phyloP scores from a whole-genome alignment of 2,113 vertebrate genomes.

The Pseudorectes ferrugineus region DNA sequence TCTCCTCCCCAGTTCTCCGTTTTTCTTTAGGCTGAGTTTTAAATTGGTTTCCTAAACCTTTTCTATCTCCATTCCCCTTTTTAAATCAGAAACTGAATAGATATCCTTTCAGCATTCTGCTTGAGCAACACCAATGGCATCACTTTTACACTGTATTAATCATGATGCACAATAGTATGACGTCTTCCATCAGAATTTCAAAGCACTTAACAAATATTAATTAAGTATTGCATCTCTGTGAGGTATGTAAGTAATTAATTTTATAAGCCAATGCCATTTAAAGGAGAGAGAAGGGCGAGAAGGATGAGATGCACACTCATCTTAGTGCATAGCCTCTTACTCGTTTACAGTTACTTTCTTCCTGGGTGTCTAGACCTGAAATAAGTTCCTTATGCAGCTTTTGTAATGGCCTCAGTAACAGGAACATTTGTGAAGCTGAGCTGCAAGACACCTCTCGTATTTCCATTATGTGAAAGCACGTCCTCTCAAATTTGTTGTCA shows the following conservation, averaged over 20 bases:
- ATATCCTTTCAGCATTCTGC: neutral
- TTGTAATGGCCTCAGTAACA: neutral
- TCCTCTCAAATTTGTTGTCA: neutral
- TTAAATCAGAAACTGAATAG: neutral
- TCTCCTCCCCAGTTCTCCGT: neutral
- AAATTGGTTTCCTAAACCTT: neutral
- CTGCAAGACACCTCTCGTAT: neutral
- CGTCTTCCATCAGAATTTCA: slow-evolving; percentile 8
- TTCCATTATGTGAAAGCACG: neutral
- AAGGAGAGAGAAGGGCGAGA: neutral
- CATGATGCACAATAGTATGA: neutral
- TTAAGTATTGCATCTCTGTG: neutral
- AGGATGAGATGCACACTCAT: no score
- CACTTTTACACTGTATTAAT: neutral
- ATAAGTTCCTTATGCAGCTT: neutral
- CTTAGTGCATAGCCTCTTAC: neutral
- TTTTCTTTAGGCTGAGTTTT: neutral
- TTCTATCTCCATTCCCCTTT: neutral
- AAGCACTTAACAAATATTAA: slow-evolving; percentile 9
- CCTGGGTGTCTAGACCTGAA: neutral
- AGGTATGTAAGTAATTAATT: neutral
- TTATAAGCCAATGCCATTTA: neutral
- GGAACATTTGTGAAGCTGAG: neutral
- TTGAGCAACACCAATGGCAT: neutral
- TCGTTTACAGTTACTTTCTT: slow-evolving; percentile 4